phyloP scores from a whole-genome alignment of 92 coral and sea anemone species.

The Umimayanthus kanabou region DNA sequence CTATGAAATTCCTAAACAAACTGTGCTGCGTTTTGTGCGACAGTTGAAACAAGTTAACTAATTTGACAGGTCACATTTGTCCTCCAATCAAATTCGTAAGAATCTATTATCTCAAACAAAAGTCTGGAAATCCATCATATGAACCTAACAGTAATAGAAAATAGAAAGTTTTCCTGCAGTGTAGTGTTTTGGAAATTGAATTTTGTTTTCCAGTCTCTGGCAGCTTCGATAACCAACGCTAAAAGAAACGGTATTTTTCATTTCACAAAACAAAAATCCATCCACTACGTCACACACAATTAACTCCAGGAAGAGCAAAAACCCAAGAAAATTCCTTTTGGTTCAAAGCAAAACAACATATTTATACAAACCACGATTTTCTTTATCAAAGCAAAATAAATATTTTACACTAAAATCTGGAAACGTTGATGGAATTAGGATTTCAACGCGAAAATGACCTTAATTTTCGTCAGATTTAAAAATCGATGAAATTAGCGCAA shows the following conservation, averaged over 20 bases:
- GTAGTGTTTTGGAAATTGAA: neutral
- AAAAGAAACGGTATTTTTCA: neutral
- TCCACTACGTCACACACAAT: neutral
- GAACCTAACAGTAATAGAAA: neutral
- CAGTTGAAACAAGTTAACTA: neutral
- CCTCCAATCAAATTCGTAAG: neutral
- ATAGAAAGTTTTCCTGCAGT: neutral
- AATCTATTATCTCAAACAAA: neutral
- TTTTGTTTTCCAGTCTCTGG: neutral
- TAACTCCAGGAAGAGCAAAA: neutral
- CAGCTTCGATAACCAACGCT: neutral
- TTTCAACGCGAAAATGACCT: too few species aligned
- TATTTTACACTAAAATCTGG: too few species aligned
- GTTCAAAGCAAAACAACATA: neutral
- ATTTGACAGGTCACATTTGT: neutral
- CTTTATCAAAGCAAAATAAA: too few species aligned
- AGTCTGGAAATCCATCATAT: neutral
- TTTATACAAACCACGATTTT: neutral
- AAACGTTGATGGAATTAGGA: too few species aligned
- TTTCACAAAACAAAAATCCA: neutral
- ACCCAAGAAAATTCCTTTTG: neutral
- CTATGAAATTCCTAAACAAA: conserved; percentile 16
- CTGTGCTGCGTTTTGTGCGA: neutral
- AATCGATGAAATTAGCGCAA: too few species aligned
- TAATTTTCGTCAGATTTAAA: too few species aligned